Conservation (phyloP, 2,888 invertebrate species). For the Aquatica leii region DNA sequence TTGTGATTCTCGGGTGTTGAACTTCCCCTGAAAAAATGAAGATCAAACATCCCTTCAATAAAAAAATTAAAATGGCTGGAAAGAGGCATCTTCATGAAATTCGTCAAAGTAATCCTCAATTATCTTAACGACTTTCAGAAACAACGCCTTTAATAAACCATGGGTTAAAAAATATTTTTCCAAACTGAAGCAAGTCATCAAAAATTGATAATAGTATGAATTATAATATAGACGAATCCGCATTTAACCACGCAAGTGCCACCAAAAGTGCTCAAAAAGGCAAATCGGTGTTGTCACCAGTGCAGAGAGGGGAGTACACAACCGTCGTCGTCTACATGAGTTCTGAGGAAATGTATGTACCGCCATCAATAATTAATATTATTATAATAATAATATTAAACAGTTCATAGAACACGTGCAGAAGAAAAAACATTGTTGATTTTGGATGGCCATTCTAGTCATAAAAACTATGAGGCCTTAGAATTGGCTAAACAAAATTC, state of each 20-base stretch:
- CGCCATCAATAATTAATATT: background rate
- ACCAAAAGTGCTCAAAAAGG: too few species aligned
- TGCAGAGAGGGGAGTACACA: too few species aligned
- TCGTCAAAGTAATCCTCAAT: too few species aligned
- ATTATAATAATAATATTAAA: background rate
- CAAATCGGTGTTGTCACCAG: too few species aligned
- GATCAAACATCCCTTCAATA: too few species aligned
- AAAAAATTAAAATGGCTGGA: too few species aligned
- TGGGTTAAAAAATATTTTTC: conserved; percentile 6
- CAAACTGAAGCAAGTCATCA: conserved; percentile 20
- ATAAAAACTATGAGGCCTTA: too few species aligned
- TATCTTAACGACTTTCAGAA: too few species aligned
- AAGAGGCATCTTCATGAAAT: too few species aligned
- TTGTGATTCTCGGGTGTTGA: too few species aligned
- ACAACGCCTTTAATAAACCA: conserved; percentile 34
- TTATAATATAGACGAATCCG: conserved; percentile 29
- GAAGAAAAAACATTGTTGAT: background rate
- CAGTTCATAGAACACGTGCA: too few species aligned
- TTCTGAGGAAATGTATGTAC: conserved; percentile 1
- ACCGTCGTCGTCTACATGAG: conserved; percentile 29
- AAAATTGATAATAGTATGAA: conserved; percentile 22
- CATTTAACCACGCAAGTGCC: conserved; percentile 21
- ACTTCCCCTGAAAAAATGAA: too few species aligned
- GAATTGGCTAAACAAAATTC: conserved; percentile 12
- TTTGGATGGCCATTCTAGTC: background rate